Conservation (phyloP, 2,888 invertebrate species). For the Drosophila subsilvestris region DNA sequence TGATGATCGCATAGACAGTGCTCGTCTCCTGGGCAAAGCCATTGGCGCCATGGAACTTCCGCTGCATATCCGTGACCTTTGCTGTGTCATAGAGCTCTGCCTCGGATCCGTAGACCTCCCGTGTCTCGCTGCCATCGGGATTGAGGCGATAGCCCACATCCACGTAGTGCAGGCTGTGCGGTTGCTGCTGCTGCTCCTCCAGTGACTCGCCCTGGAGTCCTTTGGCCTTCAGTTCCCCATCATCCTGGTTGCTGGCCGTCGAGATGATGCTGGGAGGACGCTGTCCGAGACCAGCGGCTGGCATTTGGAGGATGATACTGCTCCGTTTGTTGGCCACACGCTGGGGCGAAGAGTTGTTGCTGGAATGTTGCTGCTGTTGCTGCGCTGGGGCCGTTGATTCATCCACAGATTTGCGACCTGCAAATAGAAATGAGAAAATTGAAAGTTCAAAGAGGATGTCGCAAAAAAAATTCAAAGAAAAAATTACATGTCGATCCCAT, state of each 20-base stretch:
- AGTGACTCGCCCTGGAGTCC: constrained; percentile 81
- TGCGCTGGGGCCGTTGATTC: constrained; percentile 36
- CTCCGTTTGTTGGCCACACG: constrained; percentile 85
- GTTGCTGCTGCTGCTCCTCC: constrained; percentile 38
- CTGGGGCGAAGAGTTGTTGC: constrained; percentile 69
- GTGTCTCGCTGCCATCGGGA: constrained; percentile 84
- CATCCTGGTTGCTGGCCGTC: constrained; percentile 86
- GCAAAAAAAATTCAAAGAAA: not conserved
- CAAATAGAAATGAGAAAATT: constrained; percentile 22
- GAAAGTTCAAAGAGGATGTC: constrained; percentile 2
- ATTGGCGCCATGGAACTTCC: constrained; percentile 82
- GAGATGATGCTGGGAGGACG: constrained; percentile 89
- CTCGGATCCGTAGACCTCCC: constrained; percentile 83
- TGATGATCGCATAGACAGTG: constrained; percentile 84
- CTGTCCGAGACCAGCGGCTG: constrained; percentile 87
- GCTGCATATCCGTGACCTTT: constrained; percentile 81
- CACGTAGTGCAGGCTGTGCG: constrained; percentile 82
- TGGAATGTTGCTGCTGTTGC: constrained; percentile 61
- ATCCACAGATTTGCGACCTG: constrained; percentile 77
- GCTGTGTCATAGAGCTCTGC: constrained; percentile 83
- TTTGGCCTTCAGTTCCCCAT: constrained; percentile 89
- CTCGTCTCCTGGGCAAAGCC: constrained; percentile 81
- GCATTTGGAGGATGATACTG: constrained; percentile 87
- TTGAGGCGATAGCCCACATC: constrained; percentile 84
- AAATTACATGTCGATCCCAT: too few relatives aligned